Conservation (phyloP, 2,888 invertebrate genomes). For the Orthosia gothica region DNA sequence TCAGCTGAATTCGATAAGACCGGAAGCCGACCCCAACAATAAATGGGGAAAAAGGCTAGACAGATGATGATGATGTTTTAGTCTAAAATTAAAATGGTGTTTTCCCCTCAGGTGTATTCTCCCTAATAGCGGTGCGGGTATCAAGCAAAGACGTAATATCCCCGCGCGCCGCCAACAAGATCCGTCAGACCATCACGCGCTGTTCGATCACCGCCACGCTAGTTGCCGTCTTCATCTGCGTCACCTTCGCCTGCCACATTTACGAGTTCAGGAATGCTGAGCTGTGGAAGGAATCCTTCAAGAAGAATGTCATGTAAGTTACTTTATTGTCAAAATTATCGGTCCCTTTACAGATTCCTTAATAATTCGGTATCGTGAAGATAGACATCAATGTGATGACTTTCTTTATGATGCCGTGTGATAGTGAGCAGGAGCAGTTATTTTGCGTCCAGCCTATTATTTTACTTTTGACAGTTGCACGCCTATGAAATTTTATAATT, state of each 20-base stretch:
- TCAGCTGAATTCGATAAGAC: too few species aligned
- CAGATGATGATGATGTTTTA: too few species aligned
- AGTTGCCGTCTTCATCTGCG: constrained; percentile 94
- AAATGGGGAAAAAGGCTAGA: too few species aligned
- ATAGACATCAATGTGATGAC: too few species aligned
- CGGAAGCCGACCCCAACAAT: too few species aligned
- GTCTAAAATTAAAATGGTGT: not conserved
- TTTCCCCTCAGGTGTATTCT: constrained; percentile 93
- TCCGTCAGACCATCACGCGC: constrained; percentile 96
- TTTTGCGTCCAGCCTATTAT: too few species aligned
- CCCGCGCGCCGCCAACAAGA: constrained; percentile 96
- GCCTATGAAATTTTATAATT: too few species aligned
- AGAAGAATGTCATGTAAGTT: constrained; percentile 96
- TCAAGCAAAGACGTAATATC: constrained; percentile 96
- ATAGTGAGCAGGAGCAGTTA: too few species aligned
- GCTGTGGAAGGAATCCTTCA: constrained; percentile 95
- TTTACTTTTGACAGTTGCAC: too few species aligned
- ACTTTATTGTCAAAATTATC: not conserved
- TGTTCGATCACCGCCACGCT: constrained; percentile 96
- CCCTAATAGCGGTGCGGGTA: constrained; percentile 95
- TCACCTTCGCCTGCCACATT: constrained; percentile 96
- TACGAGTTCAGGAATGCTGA: constrained; percentile 95
- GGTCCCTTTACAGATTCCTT: not conserved
- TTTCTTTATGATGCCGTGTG: too few species aligned
- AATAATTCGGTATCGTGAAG: not conserved